These are phyloP conservation scores for Hirtodrosophila histrioides DNA, from an alignment of 2,888 invertebrate genomes.

Conservation along the genomic window DNA sequence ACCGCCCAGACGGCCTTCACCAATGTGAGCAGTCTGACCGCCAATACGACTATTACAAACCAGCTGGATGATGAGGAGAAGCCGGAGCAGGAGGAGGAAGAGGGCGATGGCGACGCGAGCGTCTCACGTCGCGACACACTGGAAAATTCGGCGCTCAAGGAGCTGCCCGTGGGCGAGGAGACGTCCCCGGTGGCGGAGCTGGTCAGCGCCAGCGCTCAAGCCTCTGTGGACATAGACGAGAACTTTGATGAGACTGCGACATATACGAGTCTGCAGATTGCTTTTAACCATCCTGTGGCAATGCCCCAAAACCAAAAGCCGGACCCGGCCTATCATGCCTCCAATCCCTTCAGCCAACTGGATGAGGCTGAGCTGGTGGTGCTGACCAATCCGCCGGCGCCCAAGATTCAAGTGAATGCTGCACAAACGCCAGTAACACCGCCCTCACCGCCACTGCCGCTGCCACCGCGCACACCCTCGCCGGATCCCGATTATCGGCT, in stretches of 20 bases:
- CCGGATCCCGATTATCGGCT: constrained; percentile 86
- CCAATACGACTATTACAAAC: constrained; percentile 72
- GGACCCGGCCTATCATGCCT: constrained; percentile 39
- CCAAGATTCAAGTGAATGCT: constrained; percentile 85
- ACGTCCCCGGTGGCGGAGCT: constrained; percentile 32
- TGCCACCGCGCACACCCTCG: constrained; percentile 77
- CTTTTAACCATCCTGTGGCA: constrained; percentile 93
- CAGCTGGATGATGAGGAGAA: constrained; percentile 86
- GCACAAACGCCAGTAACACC: constrained; percentile 80
- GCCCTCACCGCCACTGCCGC: constrained; percentile 70
- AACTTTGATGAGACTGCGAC: constrained; percentile 91
- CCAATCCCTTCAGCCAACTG: constrained; percentile 71
- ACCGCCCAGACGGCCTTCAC: constrained; percentile 71
- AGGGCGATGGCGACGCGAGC: constrained; percentile 81
- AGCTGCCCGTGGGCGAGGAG: constrained; percentile 66
- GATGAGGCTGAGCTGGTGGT: constrained; percentile 84
- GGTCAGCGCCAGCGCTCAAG: constrained; percentile 69
- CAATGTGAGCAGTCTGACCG: constrained; percentile 68
- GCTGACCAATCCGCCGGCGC: constrained; percentile 84
- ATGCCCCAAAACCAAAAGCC: constrained; percentile 84
- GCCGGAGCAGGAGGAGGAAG: constrained; percentile 84
- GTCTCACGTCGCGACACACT: constrained; percentile 86
- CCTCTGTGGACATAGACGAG: constrained; percentile 86
- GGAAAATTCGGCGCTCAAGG: constrained; percentile 75
- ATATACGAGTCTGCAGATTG: constrained; percentile 92